A percentile compares a stretch with the other conserved stretches of the same genome.
phyloP scores from a whole-genome alignment of 2,797 vertebrate genomes.

The Syngnathus acus region DNA sequence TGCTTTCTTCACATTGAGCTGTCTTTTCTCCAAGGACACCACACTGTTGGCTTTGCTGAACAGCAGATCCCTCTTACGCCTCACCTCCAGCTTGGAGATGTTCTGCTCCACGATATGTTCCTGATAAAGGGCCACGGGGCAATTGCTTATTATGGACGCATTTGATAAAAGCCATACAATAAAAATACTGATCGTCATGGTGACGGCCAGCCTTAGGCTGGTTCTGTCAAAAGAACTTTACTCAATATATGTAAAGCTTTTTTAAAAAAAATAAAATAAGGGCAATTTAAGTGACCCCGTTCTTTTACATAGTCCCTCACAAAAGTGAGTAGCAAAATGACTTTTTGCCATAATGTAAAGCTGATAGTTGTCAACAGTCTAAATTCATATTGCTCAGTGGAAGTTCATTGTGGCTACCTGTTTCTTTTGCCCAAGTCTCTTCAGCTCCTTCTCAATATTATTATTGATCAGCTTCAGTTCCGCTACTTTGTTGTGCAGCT shows the following conservation, averaged over 20 bases:
- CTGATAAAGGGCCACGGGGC: slow-evolving; percentile 51
- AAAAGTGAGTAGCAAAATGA: too few species aligned
- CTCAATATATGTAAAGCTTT: too few species aligned
- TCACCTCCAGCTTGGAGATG: slow-evolving; percentile 79
- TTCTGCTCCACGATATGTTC: slow-evolving; percentile 83
- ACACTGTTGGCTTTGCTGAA: slow-evolving; percentile 76
- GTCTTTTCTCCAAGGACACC: slow-evolving; percentile 80
- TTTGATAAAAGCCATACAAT: neutral
- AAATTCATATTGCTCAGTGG: neutral
- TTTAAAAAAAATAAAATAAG: too few species aligned
- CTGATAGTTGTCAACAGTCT: too few species aligned
- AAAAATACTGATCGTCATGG: too few species aligned
- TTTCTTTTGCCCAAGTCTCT: slow-evolving; percentile 69
- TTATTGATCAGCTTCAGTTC: slow-evolving; percentile 72
- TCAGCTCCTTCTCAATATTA: slow-evolving; percentile 80
- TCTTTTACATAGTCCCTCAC: too few species aligned
- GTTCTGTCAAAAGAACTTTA: too few species aligned
- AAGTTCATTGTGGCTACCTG: slow-evolving; percentile 64
- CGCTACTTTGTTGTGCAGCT: slow-evolving; percentile 70
- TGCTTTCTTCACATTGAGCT: slow-evolving; percentile 69
- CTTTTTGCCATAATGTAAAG: too few species aligned
- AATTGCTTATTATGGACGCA: neutral
- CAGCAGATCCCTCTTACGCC: slow-evolving; percentile 71
- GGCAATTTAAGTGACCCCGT: too few species aligned
- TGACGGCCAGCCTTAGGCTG: too few species aligned